Evolutionary conservation across 92 coral and sea anemone species (phyloP).

Genomic region (Chrysogorgia sp.): DNA sequence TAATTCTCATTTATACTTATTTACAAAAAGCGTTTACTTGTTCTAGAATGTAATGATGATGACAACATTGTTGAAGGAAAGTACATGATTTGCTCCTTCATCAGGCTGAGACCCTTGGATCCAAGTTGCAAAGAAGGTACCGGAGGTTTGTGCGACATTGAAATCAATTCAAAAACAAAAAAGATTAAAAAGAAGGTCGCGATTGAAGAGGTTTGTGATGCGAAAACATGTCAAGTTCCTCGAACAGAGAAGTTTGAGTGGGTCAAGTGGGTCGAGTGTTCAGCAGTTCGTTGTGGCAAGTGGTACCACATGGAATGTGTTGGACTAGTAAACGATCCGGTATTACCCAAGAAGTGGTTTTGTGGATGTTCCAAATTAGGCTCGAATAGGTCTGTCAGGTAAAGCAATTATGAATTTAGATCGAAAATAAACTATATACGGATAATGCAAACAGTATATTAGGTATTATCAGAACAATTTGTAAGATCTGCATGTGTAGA

Average conservation of each 20-base stretch:
- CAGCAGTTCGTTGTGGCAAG: neutral
- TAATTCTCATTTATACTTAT: neutral
- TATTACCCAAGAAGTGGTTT: constrained; percentile 18
- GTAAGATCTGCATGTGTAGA: too few relatives aligned
- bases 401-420: neutral
- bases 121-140: neutral
- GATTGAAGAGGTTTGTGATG: constrained; percentile 17
- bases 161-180: neutral
- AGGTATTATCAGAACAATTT: too few relatives aligned
- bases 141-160: constrained; percentile 3
- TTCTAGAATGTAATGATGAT: neutral
- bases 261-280: neutral
- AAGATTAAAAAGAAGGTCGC: neutral
- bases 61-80: neutral
- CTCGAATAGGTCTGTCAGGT: neutral
- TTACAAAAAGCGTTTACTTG: neutral
- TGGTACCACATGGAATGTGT: constrained; percentile 14
- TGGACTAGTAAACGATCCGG: neutral
- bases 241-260: neutral
- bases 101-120: neutral
- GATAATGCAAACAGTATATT: too few relatives aligned
- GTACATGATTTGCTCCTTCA: neutral
- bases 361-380: constrained; percentile 16
- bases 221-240: constrained; percentile 11
- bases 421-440: too few relatives aligned